These are phyloP conservation scores for Montipora capitata DNA, from an alignment of 92 coral and sea anemone species.

Conservation along the genomic window DNA sequence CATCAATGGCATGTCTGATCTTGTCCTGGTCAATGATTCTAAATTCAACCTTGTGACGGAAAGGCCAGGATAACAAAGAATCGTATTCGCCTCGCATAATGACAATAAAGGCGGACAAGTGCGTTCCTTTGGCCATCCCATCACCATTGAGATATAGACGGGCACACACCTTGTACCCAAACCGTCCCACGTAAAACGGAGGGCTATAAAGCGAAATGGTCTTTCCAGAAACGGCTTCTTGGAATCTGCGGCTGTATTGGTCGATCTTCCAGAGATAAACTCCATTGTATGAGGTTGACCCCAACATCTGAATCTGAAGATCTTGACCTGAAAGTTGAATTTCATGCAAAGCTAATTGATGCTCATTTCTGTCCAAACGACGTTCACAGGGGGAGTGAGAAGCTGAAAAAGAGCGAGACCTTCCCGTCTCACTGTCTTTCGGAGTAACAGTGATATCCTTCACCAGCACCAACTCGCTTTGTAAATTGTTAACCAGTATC, in stretches of 20 bases:
- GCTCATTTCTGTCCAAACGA: no score
- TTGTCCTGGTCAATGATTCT: conserved; percentile 85
- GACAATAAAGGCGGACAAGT: conserved; percentile 88
- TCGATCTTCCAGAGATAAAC: conserved; percentile 3
- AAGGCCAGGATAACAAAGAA: conserved; percentile 92
- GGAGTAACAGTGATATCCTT: not conserved
- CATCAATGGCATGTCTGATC: conserved; percentile 74
- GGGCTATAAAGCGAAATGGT: conserved; percentile 20
- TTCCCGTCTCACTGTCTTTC: not conserved
- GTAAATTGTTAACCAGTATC: no score
- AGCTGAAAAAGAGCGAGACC: not conserved
- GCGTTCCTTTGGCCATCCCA: conserved; percentile 73
- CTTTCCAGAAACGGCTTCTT: conserved; percentile 80
- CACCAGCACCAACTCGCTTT: not conserved
- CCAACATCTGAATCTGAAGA: conserved; percentile 61
- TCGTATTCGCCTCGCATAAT: conserved; percentile 94
- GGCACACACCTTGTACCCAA: conserved; percentile 81
- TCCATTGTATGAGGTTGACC: conserved; percentile 81
- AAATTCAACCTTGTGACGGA: conserved; percentile 88
- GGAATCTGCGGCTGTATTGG: conserved; percentile 76
- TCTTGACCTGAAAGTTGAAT: conserved; percentile 77
- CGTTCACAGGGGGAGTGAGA: not conserved
- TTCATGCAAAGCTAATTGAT: not conserved
- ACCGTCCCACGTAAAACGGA: conserved; percentile 87
- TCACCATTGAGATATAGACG: no score